Evolutionary conservation across 37 sponge, comb jelly and placozoan species (phyloP), one percentile per base, ranked within the genome.

Genomic region (Halisarca cf. caerulea): DNA sequence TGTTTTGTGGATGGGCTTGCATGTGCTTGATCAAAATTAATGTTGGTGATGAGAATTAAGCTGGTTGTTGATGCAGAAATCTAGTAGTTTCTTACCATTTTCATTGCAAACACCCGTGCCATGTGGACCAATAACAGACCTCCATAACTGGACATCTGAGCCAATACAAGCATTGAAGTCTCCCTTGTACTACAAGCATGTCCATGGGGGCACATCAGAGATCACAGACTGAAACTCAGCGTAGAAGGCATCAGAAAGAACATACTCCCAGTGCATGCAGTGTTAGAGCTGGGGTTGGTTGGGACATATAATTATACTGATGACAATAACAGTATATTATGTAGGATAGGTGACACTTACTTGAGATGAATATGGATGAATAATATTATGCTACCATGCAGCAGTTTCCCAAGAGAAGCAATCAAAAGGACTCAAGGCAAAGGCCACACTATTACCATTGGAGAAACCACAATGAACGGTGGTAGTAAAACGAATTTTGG

Each of bases 141-240:
- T 6, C 69, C 69, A 68, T 6, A 4, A 8, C 1, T 68, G n/a
- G 35, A 34, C 17, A 4, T 30, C 69, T 32, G 69, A 28, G 17
- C 69, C 69, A 1, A 68, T 34, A 4, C 69, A 34, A 30, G 69
- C 69, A 68, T 30, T 68, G 69, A 68, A 68, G 30, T 68, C 69
- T n/a, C 17, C 69, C 69, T 4, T 32, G 4, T 1, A 68, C 1
- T 27, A 68, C 34, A 3, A 30, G 17, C 69, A 68, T 68, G 34
- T 68, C 69, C 15, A 1, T 68, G 35, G 35, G 1, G 69, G 34
- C 1, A 68, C 33, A 4, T 28, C 33, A 30, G 69, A 27, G 1
- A 68, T 27, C 2, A 2, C 2, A 30, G 69, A 2, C 3, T 68
- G 69, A 1, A 68, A 4, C 33, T 68, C 4, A 6, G n/a, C 7